Evolutionary conservation across 1,140 invertebrate genomes (phyloP).

Genomic region (Tribolium castaneum): DNA sequence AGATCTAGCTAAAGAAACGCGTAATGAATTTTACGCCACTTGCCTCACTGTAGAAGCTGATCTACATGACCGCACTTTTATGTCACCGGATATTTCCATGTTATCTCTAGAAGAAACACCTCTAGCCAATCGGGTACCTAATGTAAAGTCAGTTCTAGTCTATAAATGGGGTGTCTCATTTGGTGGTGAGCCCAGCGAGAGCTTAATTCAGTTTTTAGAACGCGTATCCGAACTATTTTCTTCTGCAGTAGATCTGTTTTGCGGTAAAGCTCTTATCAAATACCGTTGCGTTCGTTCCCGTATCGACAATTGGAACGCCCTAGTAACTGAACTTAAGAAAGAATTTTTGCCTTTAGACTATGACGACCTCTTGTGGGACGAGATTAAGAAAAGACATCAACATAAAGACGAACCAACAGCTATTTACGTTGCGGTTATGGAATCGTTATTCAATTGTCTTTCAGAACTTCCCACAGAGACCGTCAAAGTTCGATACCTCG

Average conservation of each 20-base stretch:
- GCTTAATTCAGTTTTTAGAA: background rate
- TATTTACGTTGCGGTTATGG: conserved; percentile 56
- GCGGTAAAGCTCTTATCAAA: conserved; percentile 55
- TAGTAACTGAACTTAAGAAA: conserved; percentile 3
- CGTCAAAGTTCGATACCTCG: too few relatives aligned
- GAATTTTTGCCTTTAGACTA: conserved; percentile 49
- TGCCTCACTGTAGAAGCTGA: background rate
- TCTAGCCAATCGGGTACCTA: background rate
- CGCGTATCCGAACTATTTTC: too few relatives aligned
- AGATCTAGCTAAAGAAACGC: background rate
- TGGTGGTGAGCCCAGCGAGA: background rate
- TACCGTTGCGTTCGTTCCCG: conserved; percentile 50
- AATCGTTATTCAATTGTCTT: conserved; percentile 58
- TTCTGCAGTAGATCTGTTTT: conserved; percentile 55
- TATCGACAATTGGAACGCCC: conserved; percentile 27
- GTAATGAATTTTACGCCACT: background rate
- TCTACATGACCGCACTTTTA: background rate
- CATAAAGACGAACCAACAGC: conserved; percentile 53
- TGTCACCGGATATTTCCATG: too few relatives aligned
- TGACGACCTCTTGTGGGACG: conserved; percentile 56
- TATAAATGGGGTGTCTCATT: background rate
- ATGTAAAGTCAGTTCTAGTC: background rate
- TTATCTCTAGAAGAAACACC: too few relatives aligned
- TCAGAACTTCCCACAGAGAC: conserved; percentile 48
- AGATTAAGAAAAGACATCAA: conserved; percentile 56